Conservation (phyloP, 2,888 invertebrate species). For the Punctoribates punctum region DNA sequence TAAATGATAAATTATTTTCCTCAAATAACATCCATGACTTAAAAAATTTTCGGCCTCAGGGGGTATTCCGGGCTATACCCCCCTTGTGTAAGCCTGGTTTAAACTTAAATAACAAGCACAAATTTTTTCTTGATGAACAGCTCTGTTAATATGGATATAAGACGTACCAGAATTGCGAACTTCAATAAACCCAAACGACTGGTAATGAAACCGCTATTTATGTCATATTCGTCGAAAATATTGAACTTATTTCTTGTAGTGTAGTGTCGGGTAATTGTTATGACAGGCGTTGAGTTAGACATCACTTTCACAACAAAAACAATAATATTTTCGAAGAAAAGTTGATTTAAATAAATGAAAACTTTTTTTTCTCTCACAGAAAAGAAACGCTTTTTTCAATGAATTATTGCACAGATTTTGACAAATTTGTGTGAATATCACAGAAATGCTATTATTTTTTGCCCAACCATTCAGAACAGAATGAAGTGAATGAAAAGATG, state of each 20-base stretch:
- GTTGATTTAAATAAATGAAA: neutral
- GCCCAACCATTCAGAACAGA: neutral
- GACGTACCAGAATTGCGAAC: conserved; percentile 2
- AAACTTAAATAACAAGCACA: too few species aligned
- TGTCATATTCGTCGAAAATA: conserved; percentile 2
- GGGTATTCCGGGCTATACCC: too few species aligned
- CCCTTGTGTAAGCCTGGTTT: too few species aligned
- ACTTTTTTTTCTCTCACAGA: neutral
- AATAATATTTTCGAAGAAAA: too few species aligned
- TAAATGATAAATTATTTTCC: too few species aligned
- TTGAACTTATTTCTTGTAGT: neutral
- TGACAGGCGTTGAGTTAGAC: neutral
- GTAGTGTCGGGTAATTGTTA: conserved; percentile 11
- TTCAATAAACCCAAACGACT: conserved; percentile 22
- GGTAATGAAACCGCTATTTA: conserved; percentile 13
- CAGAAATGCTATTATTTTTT: too few species aligned
- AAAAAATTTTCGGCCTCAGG: too few species aligned
- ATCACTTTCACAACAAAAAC: neutral
- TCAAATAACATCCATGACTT: too few species aligned
- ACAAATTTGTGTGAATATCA: neutral
- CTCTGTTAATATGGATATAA: too few species aligned
- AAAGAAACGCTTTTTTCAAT: neutral
- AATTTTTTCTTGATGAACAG: too few species aligned
- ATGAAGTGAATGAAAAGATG: neutral
- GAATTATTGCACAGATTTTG: neutral